Evolutionary conservation across 1,140 invertebrate genomes (phyloP).

Genomic region (Halesus radiatus): DNA sequence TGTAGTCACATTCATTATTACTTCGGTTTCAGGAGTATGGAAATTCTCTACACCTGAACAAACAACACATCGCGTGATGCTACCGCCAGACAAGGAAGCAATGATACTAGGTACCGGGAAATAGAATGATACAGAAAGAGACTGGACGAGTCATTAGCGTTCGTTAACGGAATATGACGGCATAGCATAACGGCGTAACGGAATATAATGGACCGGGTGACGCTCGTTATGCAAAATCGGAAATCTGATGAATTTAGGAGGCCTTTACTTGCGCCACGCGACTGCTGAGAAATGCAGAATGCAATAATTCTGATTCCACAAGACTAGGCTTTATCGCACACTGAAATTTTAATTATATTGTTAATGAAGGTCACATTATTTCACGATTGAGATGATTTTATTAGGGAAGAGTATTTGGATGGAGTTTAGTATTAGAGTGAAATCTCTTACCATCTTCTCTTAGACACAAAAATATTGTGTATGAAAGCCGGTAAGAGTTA

Average conservation of each 20-base stretch:
- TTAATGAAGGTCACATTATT: no score
- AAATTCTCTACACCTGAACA: not conserved
- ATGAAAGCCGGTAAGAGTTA: no score
- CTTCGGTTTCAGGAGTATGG: no score
- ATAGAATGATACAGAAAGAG: not conserved
- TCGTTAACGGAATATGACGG: not conserved
- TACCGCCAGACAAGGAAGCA: not conserved
- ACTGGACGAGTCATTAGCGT: not conserved
- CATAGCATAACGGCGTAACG: not conserved
- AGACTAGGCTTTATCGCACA: no score
- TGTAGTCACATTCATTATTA: not conserved
- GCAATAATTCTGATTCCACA: no score
- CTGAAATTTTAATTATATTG: no score
- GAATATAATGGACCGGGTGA: conserved; percentile 3
- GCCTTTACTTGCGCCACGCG: not conserved
- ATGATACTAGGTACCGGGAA: not conserved
- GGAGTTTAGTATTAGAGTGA: no score
- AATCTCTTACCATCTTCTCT: no score
- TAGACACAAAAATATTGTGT: no score
- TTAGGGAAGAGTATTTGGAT: no score
- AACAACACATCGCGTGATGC: conserved; percentile 4
- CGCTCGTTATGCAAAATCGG: conserved; percentile 6
- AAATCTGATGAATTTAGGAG: not conserved
- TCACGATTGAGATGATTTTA: no score
- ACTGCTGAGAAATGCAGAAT: not conserved